Conservation (phyloP, 2,113 vertebrate species). For the Chaetops frenatus region DNA sequence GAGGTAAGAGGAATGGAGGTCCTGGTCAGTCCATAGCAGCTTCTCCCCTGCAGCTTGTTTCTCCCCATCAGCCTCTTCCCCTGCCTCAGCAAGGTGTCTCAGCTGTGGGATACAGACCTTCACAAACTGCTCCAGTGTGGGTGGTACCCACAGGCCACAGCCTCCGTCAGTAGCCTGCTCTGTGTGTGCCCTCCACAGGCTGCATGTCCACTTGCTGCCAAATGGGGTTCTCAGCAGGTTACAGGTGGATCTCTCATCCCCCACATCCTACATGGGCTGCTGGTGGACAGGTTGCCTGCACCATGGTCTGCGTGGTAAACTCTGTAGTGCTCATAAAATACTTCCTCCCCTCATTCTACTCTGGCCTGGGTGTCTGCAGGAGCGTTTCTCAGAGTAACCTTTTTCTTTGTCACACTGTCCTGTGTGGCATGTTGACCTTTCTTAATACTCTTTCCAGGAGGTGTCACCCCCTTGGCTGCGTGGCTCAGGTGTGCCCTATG, state of each 20-base stretch:
- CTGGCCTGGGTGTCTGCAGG: no score
- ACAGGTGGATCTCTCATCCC: not conserved
- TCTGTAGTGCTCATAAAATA: accelerated
- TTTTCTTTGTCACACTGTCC: accelerated
- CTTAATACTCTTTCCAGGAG: not conserved
- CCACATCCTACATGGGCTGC: not conserved
- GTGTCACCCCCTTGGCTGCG: accelerated
- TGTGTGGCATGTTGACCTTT: not conserved
- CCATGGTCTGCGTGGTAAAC: accelerated
- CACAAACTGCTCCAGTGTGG: not conserved
- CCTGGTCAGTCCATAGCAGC: no score
- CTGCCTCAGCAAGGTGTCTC: accelerated
- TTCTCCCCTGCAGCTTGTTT: not conserved
- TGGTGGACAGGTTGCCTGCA: not conserved
- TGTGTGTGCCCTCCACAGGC: accelerated
- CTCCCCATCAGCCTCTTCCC: not conserved
- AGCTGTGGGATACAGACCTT: not conserved
- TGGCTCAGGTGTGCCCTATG: not conserved
- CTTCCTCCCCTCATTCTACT: not conserved
- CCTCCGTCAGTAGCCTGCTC: not conserved
- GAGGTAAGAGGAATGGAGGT: accelerated
- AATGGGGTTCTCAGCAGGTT: not conserved
- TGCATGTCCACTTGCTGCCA: accelerated
- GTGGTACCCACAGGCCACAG: not conserved
- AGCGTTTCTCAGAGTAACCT: not conserved